Conservation (phyloP, 2,113 vertebrate genomes). For the Ancistrus triradiatus region DNA sequence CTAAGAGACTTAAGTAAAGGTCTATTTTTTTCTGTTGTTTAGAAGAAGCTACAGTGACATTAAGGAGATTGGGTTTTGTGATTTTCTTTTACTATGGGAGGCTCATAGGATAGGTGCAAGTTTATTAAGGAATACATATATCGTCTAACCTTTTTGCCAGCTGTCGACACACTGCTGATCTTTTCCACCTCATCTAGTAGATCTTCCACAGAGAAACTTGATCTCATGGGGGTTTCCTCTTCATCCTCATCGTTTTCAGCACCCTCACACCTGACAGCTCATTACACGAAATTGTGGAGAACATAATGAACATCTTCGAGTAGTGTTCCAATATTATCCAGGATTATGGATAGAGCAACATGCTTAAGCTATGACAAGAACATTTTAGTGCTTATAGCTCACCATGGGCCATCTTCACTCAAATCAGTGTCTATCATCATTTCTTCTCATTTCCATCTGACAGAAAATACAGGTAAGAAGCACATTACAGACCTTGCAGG, state of each 20-base stretch:
- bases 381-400: conserved; percentile 32
- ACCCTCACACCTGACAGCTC: conserved; percentile 50
- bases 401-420: conserved; percentile 63
- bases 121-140: conserved; percentile 11
- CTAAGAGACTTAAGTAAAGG: no score
- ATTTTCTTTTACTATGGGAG: no score
- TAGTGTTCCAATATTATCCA: not conserved
- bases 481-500: no score
- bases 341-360: not conserved
- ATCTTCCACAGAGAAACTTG: conserved; percentile 73
- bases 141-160: conserved; percentile 62
- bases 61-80: no score
- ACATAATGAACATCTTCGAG: no score
- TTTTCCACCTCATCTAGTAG: conserved; percentile 75
- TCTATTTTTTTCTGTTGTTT: no score
- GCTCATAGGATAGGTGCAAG: no score
- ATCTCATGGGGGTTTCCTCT: conserved; percentile 64
- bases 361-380: not conserved
- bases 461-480: not conserved
- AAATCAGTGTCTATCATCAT: conserved; percentile 69
- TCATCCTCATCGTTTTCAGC: conserved; percentile 51
- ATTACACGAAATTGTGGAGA: conserved; percentile 21
- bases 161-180: conserved; percentile 66
- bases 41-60: no score
- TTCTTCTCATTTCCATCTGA: conserved; percentile 60